phyloP scores from a whole-genome alignment of 1,140 invertebrate genomes.

The Philaenus spumarius region DNA sequence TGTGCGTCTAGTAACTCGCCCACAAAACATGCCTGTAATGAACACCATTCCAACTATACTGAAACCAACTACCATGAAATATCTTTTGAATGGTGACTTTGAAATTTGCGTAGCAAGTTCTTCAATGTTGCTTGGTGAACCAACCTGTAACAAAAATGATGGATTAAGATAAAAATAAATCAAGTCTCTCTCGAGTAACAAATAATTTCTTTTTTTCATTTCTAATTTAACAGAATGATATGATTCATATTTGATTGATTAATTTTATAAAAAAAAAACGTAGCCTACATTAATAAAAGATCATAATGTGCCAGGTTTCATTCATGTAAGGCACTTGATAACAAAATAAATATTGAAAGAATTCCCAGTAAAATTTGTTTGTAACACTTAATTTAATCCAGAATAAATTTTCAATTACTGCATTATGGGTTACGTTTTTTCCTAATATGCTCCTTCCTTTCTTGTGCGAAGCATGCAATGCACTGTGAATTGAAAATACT shows the following conservation, averaged over 20 bases:
- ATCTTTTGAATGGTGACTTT: constrained; percentile 66
- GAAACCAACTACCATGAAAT: constrained; percentile 64
- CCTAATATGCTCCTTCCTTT: no score
- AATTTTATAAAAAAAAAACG: constrained; percentile 8
- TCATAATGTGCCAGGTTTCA: no score
- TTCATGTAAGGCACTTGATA: no score
- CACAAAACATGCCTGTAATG: constrained; percentile 73
- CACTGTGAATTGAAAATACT: no score
- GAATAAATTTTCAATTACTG: not conserved
- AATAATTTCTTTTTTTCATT: no score
- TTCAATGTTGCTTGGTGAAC: constrained; percentile 49
- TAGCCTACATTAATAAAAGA: no score
- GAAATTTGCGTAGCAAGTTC: constrained; percentile 62
- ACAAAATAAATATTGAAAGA: no score
- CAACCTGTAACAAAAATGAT: constrained; percentile 13
- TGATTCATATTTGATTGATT: not conserved
- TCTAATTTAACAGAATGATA: constrained; percentile 3
- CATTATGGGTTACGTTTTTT: no score
- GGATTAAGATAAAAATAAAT: no score
- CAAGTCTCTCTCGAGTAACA: no score
- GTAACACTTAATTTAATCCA: not conserved
- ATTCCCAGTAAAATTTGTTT: no score
- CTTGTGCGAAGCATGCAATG: no score
- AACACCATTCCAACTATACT: constrained; percentile 70
- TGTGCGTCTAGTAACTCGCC: constrained; percentile 59